phyloP scores from a whole-genome alignment of 2,888 invertebrate species.

The Liodrosophila aerea region DNA sequence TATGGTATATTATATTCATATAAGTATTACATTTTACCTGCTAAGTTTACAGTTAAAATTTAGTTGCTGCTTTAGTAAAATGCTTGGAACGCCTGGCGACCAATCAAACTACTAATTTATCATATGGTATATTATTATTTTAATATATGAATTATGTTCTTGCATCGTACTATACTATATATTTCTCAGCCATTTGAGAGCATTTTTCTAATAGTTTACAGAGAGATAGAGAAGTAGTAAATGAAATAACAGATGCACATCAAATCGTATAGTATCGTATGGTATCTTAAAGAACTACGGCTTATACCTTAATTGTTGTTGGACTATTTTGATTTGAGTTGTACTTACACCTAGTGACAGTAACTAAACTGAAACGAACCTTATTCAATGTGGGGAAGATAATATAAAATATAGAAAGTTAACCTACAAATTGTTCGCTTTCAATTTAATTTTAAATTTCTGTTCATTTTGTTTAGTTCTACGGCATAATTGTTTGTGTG shows the following conservation, averaged over 20 bases:
- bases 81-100: constrained; percentile 60
- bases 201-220: constrained; percentile 56
- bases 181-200: constrained; percentile 8
- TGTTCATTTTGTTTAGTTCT: neutral
- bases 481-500: constrained; percentile 14
- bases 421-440: neutral
- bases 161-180: constrained; percentile 10
- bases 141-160: constrained; percentile 8
- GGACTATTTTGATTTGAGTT: constrained; percentile 50
- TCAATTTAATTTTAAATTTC: neutral
- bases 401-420: too few relatives aligned
- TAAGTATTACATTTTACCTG: constrained; percentile 45
- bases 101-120: constrained; percentile 40
- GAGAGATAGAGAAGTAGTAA: constrained; percentile 20
- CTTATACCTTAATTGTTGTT: constrained; percentile 30
- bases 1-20: constrained; percentile 39
- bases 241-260: constrained; percentile 38
- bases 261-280: constrained; percentile 29
- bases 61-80: constrained; percentile 47
- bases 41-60: constrained; percentile 64
- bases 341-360: constrained; percentile 17
- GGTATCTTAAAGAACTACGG: constrained; percentile 12
- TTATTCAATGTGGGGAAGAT: too few relatives aligned
- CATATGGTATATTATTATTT: constrained; percentile 16
- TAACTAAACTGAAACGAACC: too few relatives aligned